Conservation (phyloP, 1,140 invertebrate species). For the Cherax quadricarinatus region DNA sequence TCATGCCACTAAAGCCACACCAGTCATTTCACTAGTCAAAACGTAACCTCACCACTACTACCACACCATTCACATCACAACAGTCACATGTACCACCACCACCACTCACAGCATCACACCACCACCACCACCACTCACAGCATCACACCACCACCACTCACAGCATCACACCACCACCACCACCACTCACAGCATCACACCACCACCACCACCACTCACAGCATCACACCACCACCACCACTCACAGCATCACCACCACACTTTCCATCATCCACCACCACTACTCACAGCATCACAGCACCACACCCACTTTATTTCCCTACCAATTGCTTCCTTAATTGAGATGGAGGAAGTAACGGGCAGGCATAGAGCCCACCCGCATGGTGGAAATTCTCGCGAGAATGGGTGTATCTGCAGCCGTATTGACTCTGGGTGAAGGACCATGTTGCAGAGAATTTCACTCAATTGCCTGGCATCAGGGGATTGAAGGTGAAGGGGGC, state of each 20-base stretch:
- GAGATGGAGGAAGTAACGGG: background rate
- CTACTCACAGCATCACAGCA: background rate
- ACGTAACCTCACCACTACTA: too few species aligned
- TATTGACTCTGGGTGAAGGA: background rate
- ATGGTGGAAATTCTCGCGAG: background rate
- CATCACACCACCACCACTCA: too few species aligned
- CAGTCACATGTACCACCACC: too few species aligned
- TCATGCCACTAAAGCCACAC: background rate
- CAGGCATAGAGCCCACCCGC: background rate
- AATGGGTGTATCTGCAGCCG: background rate
- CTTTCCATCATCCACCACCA: too few species aligned
- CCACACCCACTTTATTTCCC: background rate
- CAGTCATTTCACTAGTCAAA: too few species aligned
- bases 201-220: too few species aligned
- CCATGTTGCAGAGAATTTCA: background rate
- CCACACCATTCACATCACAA: too few species aligned
- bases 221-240: too few species aligned
- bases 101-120: too few species aligned
- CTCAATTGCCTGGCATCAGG: background rate
- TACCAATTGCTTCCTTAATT: background rate
- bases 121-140: too few species aligned
- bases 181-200: too few species aligned
- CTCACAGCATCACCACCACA: too few species aligned
- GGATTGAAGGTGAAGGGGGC: background rate
- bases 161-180: background rate